Conservation (phyloP, 2,797 vertebrate genomes). For the Thaleichthys pacificus region DNA sequence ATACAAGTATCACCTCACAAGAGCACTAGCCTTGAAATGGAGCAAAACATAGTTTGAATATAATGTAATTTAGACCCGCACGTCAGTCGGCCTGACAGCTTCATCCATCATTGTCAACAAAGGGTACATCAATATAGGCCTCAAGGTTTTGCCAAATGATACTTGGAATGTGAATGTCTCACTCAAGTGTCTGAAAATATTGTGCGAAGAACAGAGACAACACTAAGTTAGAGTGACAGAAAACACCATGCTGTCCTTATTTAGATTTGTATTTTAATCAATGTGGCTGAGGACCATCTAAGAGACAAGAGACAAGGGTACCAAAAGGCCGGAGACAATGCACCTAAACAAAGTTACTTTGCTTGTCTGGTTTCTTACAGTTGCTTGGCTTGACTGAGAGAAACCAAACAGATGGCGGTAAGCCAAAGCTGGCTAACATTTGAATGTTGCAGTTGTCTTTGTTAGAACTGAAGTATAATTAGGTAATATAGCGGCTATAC, state of each 20-base stretch:
- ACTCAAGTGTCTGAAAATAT: conserved; percentile 68
- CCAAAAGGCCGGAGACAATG: conserved; percentile 8
- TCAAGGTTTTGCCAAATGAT: conserved; percentile 72
- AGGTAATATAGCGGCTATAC: not conserved
- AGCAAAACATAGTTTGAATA: conserved; percentile 60
- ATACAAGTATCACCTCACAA: conserved; percentile 53
- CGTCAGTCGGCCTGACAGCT: conserved; percentile 67
- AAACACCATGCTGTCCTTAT: conserved; percentile 58
- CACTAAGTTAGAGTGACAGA: conserved; percentile 63
- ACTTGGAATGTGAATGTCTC: conserved; percentile 60
- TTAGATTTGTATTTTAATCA: conserved; percentile 38
- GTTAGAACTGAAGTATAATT: not conserved
- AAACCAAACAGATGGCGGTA: not conserved
- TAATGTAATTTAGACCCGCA: conserved; percentile 74
- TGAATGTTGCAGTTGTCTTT: not conserved
- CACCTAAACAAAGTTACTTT: not conserved
- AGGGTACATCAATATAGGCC: conserved; percentile 62
- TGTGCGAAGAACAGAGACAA: conserved; percentile 41
- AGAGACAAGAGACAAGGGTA: conserved; percentile 3
- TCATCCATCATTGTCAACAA: conserved; percentile 79
- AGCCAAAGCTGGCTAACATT: not conserved
- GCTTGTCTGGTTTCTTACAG: too few relatives aligned
- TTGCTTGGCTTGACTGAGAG: not conserved
- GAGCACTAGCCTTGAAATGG: conserved; percentile 70
- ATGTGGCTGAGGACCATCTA: conserved; percentile 20